Conservation (phyloP, 2,888 invertebrate genomes). For the Brachylomia viminalis region DNA sequence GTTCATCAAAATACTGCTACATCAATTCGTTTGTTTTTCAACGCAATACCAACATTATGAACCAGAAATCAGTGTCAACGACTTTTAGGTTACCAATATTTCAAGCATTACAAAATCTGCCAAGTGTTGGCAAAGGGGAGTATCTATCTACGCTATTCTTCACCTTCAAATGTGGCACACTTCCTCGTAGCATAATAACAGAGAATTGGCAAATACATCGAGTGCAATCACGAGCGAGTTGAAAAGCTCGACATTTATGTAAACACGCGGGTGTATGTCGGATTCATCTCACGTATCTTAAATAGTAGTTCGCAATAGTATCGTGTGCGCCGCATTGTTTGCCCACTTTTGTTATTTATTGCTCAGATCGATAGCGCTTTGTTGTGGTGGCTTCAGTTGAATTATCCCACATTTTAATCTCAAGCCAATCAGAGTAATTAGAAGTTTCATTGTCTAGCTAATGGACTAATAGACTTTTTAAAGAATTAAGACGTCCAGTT, state of each 20-base stretch:
- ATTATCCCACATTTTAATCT: background rate
- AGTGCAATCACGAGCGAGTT: conserved; percentile 41
- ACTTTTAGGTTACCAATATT: conserved; percentile 20
- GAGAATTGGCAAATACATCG: conserved; percentile 54
- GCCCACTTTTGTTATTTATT: conserved; percentile 40
- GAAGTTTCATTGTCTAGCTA: background rate
- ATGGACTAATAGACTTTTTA: background rate
- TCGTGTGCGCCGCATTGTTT: conserved; percentile 50
- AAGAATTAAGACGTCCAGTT: background rate
- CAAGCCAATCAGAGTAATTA: background rate
- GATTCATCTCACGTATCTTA: conserved; percentile 59
- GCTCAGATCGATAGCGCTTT: conserved; percentile 12
- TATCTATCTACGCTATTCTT: conserved; percentile 29
- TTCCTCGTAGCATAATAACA: conserved; percentile 57
- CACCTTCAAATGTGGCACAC: conserved; percentile 56
- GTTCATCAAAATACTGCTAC: background rate
- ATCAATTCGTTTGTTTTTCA: background rate
- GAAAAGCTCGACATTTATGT: conserved; percentile 61
- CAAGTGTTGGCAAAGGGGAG: conserved; percentile 33
- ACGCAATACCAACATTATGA: background rate
- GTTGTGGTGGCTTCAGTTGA: conserved; percentile 2
- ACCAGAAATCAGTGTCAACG: conserved; percentile 44
- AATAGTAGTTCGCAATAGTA: conserved; percentile 51
- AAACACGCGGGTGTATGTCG: conserved; percentile 49
- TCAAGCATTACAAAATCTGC: conserved; percentile 31